phyloP scores from a whole-genome alignment of 1,140 invertebrate species.

The Atopsyche davidsoni region DNA sequence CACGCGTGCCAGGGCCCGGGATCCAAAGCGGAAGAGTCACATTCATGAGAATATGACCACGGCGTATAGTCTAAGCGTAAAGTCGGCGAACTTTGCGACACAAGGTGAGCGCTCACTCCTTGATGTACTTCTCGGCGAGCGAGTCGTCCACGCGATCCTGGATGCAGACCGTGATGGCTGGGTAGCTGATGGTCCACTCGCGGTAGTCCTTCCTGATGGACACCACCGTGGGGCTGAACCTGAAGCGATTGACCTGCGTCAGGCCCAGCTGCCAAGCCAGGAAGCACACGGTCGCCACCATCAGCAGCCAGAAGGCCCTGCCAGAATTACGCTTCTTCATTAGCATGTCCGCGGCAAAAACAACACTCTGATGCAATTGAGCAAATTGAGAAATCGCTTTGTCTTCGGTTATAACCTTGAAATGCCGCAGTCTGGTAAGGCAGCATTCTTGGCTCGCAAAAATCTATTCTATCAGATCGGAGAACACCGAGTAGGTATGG shows the following conservation, averaged over 20 bases:
- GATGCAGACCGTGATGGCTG: conserved; percentile 52
- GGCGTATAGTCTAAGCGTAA: too few relatives aligned
- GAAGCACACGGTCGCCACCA: conserved; percentile 34
- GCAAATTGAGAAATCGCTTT: too few relatives aligned
- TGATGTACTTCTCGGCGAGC: conserved; percentile 32
- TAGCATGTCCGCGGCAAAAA: too few relatives aligned
- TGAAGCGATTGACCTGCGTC: conserved; percentile 43
- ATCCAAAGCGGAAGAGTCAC: too few relatives aligned
- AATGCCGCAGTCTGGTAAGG: background rate
- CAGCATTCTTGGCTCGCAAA: background rate
- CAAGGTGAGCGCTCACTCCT: conserved; percentile 35
- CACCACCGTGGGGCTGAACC: conserved; percentile 53
- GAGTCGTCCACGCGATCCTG: conserved; percentile 37
- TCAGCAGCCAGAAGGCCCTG: conserved; percentile 39
- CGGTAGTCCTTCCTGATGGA: conserved; percentile 54
- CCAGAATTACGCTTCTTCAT: background rate
- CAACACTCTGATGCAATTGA: too few relatives aligned
- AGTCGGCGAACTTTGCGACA: too few relatives aligned
- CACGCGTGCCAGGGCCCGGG: too few relatives aligned
- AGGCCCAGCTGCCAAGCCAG: conserved; percentile 37
- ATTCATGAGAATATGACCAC: too few relatives aligned
- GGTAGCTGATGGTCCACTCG: conserved; percentile 52
- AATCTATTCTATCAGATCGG: background rate
- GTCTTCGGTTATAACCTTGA: background rate
- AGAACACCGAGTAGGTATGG: background rate